Conservation (phyloP, 1,140 invertebrate species). For the Megalopta genalis region DNA sequence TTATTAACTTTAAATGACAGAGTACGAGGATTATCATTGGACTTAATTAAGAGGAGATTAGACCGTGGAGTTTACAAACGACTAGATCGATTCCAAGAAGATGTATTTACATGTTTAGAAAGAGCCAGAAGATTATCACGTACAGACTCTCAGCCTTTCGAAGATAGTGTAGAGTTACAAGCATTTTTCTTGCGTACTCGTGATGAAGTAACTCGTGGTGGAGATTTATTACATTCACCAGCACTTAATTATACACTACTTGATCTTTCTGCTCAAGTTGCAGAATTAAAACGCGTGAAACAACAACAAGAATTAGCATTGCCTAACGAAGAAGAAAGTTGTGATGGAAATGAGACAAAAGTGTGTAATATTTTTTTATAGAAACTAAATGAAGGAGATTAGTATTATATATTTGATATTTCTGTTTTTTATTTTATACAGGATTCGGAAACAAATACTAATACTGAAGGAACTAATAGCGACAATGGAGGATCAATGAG, state of each 20-base stretch:
- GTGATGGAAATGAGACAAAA: conserved; percentile 79
- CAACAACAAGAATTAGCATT: conserved; percentile 85
- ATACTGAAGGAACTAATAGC: conserved; percentile 62
- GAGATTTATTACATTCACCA: conserved; percentile 91
- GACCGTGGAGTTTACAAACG: conserved; percentile 94
- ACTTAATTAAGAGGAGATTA: conserved; percentile 91
- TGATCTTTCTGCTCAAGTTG: conserved; percentile 87
- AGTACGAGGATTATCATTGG: conserved; percentile 89
- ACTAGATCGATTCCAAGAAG: conserved; percentile 97
- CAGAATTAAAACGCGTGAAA: conserved; percentile 89
- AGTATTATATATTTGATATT: conserved; percentile 16
- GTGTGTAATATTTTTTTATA: conserved; percentile 52
- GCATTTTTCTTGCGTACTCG: conserved; percentile 92
- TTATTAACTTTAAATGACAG: conserved; percentile 79
- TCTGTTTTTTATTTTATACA: conserved; percentile 33
- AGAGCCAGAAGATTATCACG: conserved; percentile 91
- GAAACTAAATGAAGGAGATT: background rate
- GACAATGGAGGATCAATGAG: conserved; percentile 81
- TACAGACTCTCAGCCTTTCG: conserved; percentile 96
- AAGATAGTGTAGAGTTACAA: conserved; percentile 97
- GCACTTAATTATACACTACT: conserved; percentile 90
- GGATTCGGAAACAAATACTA: conserved; percentile 67
- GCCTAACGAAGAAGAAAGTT: conserved; percentile 87
- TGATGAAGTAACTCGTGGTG: conserved; percentile 87
- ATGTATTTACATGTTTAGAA: conserved; percentile 96